Conservation (phyloP, 2,113 vertebrate genomes). For the Taxidea taxus region DNA sequence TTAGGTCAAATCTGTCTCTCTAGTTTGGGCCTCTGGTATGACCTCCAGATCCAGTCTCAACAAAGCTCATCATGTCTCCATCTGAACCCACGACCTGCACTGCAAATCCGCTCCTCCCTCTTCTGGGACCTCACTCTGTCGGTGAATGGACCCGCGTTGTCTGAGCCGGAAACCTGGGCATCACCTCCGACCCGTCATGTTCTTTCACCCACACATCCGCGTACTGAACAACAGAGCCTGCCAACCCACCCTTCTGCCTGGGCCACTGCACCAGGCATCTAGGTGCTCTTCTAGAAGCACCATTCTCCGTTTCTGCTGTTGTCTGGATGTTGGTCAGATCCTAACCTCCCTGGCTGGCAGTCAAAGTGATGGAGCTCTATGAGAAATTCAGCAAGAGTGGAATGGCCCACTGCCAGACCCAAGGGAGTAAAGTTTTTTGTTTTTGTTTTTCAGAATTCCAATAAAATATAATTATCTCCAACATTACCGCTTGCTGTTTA, state of each 20-base stretch:
- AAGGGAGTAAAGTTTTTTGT: background rate
- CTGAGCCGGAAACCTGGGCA: background rate
- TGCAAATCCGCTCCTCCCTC: background rate
- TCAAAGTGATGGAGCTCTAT: background rate
- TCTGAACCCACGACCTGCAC: background rate
- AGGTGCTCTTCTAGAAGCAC: background rate
- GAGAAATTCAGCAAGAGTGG: background rate
- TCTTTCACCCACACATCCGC: background rate
- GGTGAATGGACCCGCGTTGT: rapidly evolving
- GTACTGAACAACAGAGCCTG: background rate
- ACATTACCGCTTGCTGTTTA: background rate
- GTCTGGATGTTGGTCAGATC: background rate
- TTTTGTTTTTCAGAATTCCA: background rate
- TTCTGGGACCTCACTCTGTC: background rate
- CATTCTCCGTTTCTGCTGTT: background rate
- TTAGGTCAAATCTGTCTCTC: background rate
- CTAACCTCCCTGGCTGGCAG: background rate
- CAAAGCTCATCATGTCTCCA: too few relatives aligned
- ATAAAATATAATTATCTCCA: background rate
- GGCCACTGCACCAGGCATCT: background rate
- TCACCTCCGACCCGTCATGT: background rate
- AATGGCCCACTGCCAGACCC: background rate
- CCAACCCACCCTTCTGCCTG: background rate
- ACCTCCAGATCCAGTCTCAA: background rate
- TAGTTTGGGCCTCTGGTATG: background rate